These are phyloP conservation scores for Dasypogon diadema DNA, from an alignment of 2,888 invertebrate genomes.

Conservation along the genomic window DNA sequence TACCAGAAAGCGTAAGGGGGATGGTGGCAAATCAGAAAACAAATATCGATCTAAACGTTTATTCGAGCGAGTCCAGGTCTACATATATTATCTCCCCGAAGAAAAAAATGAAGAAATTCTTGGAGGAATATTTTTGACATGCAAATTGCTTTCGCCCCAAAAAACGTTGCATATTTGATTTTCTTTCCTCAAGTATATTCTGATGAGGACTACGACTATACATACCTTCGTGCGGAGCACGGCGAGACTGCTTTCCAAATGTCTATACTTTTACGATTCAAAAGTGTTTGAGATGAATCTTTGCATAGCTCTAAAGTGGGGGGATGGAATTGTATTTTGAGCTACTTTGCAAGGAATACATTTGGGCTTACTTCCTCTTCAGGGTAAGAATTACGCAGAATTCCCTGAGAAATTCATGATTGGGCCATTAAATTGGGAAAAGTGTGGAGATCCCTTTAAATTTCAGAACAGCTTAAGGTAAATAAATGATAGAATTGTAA, in stretches of 20 bases:
- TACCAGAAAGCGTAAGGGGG: background rate
- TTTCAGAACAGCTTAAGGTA: conserved; percentile 25
- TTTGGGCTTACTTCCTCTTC: conserved; percentile 6
- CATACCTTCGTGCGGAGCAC: background rate
- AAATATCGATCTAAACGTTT: conserved; percentile 50
- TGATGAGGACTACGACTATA: conserved; percentile 26
- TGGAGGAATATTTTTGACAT: conserved; percentile 48
- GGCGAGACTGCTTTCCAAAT: conserved; percentile 1
- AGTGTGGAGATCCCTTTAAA: conserved; percentile 20
- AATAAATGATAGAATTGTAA: conserved; percentile 29
- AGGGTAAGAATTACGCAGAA: conserved; percentile 14
- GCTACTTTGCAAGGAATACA: conserved; percentile 28
- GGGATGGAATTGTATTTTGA: conserved; percentile 22
- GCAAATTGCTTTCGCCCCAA: conserved; percentile 48
- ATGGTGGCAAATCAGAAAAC: conserved; percentile 46
- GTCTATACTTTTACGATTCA: conserved; percentile 28
- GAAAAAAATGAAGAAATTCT: conserved; percentile 43
- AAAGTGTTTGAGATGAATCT: conserved; percentile 44
- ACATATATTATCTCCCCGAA: conserved; percentile 41
- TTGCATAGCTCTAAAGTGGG: background rate
- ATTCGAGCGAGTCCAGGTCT: conserved; percentile 43
- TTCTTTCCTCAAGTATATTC: conserved; percentile 39
- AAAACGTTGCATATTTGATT: conserved; percentile 49
- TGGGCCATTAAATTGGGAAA: conserved; percentile 23
- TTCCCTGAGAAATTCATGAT: conserved; percentile 28